Evolutionary conservation across 2,888 invertebrate genomes (phyloP).

Genomic region (Oscheius sp.): DNA sequence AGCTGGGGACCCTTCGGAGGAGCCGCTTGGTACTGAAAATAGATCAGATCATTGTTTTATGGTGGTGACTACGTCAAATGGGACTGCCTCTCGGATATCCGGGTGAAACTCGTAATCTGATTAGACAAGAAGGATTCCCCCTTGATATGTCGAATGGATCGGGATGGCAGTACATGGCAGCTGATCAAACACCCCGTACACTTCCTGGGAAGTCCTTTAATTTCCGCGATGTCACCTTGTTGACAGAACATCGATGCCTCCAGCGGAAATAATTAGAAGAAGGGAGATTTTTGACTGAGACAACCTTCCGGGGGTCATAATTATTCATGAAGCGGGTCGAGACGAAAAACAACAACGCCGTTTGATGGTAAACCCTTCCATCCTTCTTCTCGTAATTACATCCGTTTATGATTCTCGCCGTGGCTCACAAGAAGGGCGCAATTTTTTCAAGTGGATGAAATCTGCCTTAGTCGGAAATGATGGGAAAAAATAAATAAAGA

Average conservation of each 20-base stretch:
- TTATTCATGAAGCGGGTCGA: background rate
- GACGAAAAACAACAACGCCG: background rate
- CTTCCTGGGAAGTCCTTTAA: too few species aligned
- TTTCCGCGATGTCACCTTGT: too few species aligned
- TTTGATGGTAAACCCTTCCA: background rate
- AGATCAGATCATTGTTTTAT: background rate
- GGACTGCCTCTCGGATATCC: too few species aligned
- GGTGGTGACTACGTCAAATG: background rate
- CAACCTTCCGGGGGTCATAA: too few species aligned
- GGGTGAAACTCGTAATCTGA: too few species aligned
- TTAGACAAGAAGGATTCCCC: too few species aligned
- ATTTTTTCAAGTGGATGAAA: constrained; percentile 17
- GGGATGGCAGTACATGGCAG: too few species aligned
- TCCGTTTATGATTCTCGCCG: background rate
- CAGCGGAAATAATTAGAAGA: too few species aligned
- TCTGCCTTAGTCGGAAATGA: background rate
- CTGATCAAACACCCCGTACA: too few species aligned
- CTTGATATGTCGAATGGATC: too few species aligned
- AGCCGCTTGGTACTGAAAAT: constrained; percentile 33
- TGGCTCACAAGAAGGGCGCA: constrained; percentile 5
- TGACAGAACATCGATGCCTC: too few species aligned
- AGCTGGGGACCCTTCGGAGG: constrained; percentile 33
- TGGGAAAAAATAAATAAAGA: background rate
- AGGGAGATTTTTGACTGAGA: too few species aligned
- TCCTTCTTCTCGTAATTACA: constrained; percentile 8